Base-by-base conservation (phyloP, 2,888 invertebrate species). In the Caenorhabditis doughertyi region DNA sequence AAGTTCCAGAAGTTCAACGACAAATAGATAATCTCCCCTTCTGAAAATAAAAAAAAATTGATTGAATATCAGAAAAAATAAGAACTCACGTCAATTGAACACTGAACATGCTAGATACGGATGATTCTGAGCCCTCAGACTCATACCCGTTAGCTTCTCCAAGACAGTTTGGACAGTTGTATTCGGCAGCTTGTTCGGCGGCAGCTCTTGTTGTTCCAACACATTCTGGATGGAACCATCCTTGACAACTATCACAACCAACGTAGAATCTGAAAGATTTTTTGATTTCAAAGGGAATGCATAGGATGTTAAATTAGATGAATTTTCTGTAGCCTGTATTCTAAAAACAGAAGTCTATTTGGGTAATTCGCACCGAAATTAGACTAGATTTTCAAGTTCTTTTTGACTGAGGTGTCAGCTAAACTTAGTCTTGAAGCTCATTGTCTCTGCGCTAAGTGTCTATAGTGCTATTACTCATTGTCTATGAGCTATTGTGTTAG, bases 151-250 rank as follows among this genome's bases (percentile, higher is more conserved):
- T 21, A 18, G 49, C 74, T 0, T 55, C 47, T 13, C 56, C 60
- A 4, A 44, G 25, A 93, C 98, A 98, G 92, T 95, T 95, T 0
- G 98, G 98, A 93, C 98, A 98, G 87, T 96, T 95, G 92, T 98
- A 99, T 90, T 97, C 96, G 91, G 97, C 97, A 88, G 98, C 96
- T 89, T 95, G 95, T 92, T 97, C 96, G 25, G 97, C 71, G 0
- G 18, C 42, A 18, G 32, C 65, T 3, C 65, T 51, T n/a, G 81
- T 81, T 11, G 86, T 89, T 47, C 98, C 98, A 55, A 98, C 98
- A 93, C 98, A 98, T 77, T 96, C 94, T 8, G 98, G 98, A 92
- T 98, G 98, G 93, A 97, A 98, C 99, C 99, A 99, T 93, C 97
- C 98, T 93, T 98, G 97, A 93, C 99, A 99, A 85, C 95, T 95